Evolutionary conservation across 2,888 invertebrate genomes (phyloP).

Genomic region (Eudasyphora cyanicolor): DNA sequence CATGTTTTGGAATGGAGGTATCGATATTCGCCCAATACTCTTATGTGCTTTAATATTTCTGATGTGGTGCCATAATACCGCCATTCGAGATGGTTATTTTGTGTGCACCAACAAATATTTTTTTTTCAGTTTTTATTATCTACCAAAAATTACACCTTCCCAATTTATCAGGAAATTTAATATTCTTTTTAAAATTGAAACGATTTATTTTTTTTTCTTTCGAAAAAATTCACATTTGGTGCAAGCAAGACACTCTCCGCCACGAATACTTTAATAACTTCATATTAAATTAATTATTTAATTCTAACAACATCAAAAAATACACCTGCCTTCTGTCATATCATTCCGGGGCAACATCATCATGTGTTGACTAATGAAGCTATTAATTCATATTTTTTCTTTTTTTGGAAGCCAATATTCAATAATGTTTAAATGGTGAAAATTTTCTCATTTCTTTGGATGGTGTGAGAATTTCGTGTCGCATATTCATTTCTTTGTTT

Average conservation of each 20-base stretch:
- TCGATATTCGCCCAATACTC: too few relatives aligned
- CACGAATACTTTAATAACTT: not conserved
- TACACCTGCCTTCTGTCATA: constrained; percentile 35
- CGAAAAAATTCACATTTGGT: not conserved
- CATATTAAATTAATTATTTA: constrained; percentile 11
- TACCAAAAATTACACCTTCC: not conserved
- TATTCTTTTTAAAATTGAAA: too few relatives aligned
- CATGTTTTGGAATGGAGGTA: too few relatives aligned
- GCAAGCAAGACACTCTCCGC: not conserved
- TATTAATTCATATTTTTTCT: constrained; percentile 62
- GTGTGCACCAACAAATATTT: too few relatives aligned
- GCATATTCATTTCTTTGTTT: constrained; percentile 53
- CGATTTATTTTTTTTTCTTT: too few relatives aligned
- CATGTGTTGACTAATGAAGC: constrained; percentile 51
- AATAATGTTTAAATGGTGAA: constrained; percentile 18
- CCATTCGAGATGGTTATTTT: too few relatives aligned
- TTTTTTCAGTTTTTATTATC: too few relatives aligned
- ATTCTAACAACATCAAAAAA: constrained; percentile 12
- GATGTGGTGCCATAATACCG: too few relatives aligned
- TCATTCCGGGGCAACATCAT: constrained; percentile 10
- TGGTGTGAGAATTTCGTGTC: constrained; percentile 61
- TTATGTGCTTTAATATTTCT: too few relatives aligned
- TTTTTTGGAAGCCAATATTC: not conserved
- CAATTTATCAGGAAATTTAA: not conserved
- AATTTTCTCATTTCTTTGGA: constrained; percentile 31